phyloP scores from a whole-genome alignment of 1,140 invertebrate species.

The Pantala flavescens region DNA sequence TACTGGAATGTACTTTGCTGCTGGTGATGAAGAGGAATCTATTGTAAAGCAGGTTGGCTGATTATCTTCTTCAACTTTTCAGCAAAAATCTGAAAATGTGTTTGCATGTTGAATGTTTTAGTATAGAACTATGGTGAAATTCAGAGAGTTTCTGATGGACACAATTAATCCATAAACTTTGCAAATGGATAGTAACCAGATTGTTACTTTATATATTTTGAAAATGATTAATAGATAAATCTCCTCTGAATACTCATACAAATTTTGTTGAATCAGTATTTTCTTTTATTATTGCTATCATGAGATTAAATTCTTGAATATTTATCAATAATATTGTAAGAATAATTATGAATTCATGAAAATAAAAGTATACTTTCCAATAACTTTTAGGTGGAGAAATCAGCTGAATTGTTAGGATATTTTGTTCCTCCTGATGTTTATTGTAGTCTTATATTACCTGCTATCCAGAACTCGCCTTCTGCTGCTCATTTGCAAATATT shows the following conservation, averaged over 20 bases:
- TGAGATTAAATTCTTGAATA: constrained; percentile 22
- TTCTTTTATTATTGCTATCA: neutral
- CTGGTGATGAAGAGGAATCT: constrained; percentile 46
- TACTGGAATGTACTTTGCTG: constrained; percentile 39
- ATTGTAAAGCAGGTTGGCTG: constrained; percentile 53
- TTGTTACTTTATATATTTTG: no score
- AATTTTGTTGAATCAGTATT: constrained; percentile 12
- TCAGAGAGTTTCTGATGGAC: no score
- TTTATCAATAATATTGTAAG: constrained; percentile 12
- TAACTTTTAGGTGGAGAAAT: constrained; percentile 37
- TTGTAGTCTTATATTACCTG: constrained; percentile 44
- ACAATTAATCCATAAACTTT: no score
- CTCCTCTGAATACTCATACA: no score
- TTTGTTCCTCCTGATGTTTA: constrained; percentile 52
- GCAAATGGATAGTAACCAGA: no score
- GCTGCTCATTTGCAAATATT: constrained; percentile 41
- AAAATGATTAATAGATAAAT: no score
- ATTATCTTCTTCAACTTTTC: no score
- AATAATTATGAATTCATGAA: no score
- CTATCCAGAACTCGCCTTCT: constrained; percentile 41
- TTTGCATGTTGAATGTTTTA: no score
- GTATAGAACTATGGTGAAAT: no score
- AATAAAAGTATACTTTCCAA: neutral
- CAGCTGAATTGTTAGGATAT: constrained; percentile 57
- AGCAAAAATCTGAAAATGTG: no score